phyloP scores from a whole-genome alignment of 2,113 vertebrate genomes.

The Corydoras maculifer region DNA sequence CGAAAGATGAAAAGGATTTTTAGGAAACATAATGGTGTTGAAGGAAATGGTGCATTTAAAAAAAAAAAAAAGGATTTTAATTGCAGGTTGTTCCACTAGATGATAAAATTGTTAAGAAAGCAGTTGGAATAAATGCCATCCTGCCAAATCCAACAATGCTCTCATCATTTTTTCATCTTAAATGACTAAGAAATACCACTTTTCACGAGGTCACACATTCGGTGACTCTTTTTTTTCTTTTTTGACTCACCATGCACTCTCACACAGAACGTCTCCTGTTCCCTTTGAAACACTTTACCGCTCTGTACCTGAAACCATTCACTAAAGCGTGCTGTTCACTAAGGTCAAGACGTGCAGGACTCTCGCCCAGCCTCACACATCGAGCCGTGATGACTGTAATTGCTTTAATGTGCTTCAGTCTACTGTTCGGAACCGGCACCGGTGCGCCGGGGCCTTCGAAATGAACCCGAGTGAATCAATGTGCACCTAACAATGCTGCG shows the following conservation, averaged over 20 bases:
- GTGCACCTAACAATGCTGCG: constrained; percentile 27
- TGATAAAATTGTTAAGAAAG: too few species aligned
- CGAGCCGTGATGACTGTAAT: constrained; percentile 35
- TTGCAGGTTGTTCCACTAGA: too few species aligned
- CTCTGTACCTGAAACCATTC: background rate
- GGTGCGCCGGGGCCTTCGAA: constrained; percentile 34
- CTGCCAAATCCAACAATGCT: too few species aligned
- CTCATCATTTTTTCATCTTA: too few species aligned
- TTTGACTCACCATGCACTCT: background rate
- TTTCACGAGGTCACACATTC: too few species aligned
- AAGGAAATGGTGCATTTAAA: too few species aligned
- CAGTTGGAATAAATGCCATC: too few species aligned
- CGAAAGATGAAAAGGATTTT: too few species aligned
- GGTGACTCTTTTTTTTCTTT: background rate
- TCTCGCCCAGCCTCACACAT: constrained; percentile 22
- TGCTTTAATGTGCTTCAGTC: constrained; percentile 27
- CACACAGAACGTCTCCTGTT: background rate
- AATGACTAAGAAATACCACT: too few species aligned
- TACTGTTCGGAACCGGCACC: constrained; percentile 31
- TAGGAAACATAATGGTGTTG: too few species aligned
- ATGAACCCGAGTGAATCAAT: constrained; percentile 41
- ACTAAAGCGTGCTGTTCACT: constrained; percentile 2
- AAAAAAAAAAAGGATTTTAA: too few species aligned
- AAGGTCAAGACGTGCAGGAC: constrained; percentile 27
- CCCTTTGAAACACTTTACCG: background rate